Conservation (phyloP, 1,140 invertebrate genomes). For the Pseudomyrmex dendroicus region DNA sequence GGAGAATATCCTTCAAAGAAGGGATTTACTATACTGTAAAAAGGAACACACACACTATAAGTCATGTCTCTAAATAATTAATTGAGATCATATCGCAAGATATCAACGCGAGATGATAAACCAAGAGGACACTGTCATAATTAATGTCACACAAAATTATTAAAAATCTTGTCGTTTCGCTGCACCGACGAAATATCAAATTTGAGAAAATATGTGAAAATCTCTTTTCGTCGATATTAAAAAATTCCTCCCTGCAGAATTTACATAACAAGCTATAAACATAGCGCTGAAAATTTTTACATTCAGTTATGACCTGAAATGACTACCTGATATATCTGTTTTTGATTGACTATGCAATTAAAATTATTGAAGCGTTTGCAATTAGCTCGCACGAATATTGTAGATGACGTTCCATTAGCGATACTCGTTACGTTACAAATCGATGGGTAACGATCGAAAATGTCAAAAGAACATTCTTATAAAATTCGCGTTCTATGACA, state of each 20-base stretch:
- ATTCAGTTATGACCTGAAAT: not conserved
- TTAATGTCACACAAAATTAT: slow-evolving; percentile 16
- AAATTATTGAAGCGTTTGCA: not conserved
- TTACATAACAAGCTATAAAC: not conserved
- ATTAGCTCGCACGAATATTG: not conserved
- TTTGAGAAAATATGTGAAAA: too few relatives aligned
- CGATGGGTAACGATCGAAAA: not conserved
- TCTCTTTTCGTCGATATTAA: not conserved
- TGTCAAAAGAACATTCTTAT: not conserved
- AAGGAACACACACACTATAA: not conserved
- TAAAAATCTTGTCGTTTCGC: too few relatives aligned
- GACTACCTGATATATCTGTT: slow-evolving; percentile 1
- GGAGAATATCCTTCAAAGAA: not conserved
- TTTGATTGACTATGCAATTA: slow-evolving; percentile 23
- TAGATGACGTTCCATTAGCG: slow-evolving; percentile 20
- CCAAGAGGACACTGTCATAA: not conserved
- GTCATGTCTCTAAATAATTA: not conserved
- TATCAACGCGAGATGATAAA: not conserved
- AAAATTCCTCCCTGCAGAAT: not conserved
- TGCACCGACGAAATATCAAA: too few relatives aligned
- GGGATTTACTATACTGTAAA: too few relatives aligned
- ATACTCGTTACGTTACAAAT: slow-evolving; percentile 19
- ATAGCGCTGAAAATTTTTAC: not conserved
- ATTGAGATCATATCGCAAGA: not conserved
- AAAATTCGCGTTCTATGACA: not conserved